Evolutionary conservation across 2,113 vertebrate species (phyloP).

Genomic region (Thalassarche chlororhynchos): DNA sequence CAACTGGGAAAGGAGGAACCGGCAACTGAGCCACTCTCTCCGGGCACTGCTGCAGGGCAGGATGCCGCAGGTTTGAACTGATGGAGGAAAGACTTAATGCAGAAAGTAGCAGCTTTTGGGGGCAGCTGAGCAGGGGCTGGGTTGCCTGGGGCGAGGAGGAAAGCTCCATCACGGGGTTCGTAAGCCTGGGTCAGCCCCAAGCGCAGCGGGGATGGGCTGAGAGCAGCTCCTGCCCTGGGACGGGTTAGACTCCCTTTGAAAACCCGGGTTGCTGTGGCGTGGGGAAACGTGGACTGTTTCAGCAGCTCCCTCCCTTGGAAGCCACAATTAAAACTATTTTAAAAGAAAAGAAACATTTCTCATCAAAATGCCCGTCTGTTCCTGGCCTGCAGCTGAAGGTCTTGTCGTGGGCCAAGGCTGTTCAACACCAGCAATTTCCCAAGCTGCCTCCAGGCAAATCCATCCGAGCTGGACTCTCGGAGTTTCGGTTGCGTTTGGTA

Average conservation of each 20-base stretch:
- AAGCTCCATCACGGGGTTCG: accelerated
- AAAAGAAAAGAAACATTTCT: conserved; percentile 31
- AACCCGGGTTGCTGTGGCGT: background rate
- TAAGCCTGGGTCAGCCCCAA: background rate
- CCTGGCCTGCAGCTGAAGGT: background rate
- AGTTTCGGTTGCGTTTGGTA: background rate
- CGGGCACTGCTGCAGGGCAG: background rate
- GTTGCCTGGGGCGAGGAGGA: background rate
- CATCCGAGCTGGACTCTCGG: accelerated
- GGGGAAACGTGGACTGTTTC: background rate
- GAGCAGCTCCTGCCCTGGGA: background rate
- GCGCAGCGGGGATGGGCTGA: background rate
- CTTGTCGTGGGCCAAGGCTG: background rate
- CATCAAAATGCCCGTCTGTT: background rate
- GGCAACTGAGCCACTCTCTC: background rate
- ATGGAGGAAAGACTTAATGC: background rate
- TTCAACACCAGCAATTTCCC: background rate
- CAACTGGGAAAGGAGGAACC: background rate
- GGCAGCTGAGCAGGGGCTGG: background rate
- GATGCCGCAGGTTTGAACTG: background rate
- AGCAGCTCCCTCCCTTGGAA: background rate
- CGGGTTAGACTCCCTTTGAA: background rate
- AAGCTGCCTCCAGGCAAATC: background rate
- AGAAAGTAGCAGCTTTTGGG: background rate
- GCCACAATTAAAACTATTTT: conserved; percentile 20